Conservation (phyloP, 1,140 invertebrate species). For the Phthorimaea operculella region DNA sequence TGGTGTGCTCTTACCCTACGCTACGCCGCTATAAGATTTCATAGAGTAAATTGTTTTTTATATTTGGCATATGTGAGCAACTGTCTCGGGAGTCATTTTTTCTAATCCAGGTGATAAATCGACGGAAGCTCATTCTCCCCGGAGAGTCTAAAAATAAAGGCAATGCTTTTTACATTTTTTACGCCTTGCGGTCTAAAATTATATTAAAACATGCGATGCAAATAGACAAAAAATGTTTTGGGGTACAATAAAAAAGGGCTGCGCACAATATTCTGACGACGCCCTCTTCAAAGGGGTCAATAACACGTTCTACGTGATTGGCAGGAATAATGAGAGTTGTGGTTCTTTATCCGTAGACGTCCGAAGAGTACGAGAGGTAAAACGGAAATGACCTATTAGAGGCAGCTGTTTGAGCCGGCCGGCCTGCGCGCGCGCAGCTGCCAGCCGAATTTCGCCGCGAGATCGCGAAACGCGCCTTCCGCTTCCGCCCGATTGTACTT, state of each 20-base stretch:
- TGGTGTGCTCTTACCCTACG: not conserved
- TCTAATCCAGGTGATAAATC: slow-evolving; percentile 46
- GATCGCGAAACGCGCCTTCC: slow-evolving; percentile 63
- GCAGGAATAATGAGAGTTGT: not conserved
- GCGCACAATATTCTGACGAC: too few species aligned
- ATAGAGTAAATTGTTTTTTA: slow-evolving; percentile 6
- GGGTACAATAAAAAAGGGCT: too few species aligned
- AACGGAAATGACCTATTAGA: slow-evolving; percentile 62
- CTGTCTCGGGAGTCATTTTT: slow-evolving; percentile 30
- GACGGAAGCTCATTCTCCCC: slow-evolving; percentile 26
- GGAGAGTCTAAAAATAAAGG: slow-evolving; percentile 35
- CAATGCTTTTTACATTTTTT: slow-evolving; percentile 1
- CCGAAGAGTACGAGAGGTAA: slow-evolving; percentile 17
- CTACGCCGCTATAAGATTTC: not conserved
- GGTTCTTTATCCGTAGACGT: slow-evolving; percentile 8
- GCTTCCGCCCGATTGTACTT: slow-evolving; percentile 60
- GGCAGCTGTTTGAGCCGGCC: slow-evolving; percentile 34
- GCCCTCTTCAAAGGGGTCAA: too few species aligned
- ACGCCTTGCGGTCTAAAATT: not conserved
- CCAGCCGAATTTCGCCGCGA: slow-evolving; percentile 53
- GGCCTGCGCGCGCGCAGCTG: slow-evolving; percentile 46
- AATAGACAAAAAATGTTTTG: not conserved
- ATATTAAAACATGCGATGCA: not conserved
- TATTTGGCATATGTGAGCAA: slow-evolving; percentile 11
- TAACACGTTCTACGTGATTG: not conserved